Evolutionary conservation across 2,797 vertebrate species (phyloP).

Genomic region (Myotis vivesi): DNA sequence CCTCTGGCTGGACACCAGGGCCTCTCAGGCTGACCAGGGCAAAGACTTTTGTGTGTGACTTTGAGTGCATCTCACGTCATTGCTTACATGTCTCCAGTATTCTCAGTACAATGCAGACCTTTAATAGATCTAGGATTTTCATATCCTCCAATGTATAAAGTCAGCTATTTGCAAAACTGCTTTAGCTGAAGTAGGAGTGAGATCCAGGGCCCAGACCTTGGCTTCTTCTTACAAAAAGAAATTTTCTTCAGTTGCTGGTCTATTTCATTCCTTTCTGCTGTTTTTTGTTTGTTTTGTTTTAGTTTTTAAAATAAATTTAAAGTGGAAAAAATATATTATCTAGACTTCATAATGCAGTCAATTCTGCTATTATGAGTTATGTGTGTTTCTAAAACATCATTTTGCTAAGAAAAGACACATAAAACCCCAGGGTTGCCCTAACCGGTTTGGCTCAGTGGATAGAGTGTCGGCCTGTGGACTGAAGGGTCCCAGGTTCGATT

Average conservation of each 20-base stretch:
- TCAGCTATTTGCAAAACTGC: not conserved
- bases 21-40: not conserved
- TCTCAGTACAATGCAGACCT: not conserved
- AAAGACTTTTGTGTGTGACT: not conserved
- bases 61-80: not conserved
- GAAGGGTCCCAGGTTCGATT: no score
- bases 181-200: not conserved
- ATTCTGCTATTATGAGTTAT: not conserved
- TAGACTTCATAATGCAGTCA: not conserved
- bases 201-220: not conserved
- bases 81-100: not conserved
- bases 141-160: not conserved
- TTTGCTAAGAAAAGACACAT: not conserved
- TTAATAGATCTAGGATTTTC: not conserved
- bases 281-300: not conserved
- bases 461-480: no score
- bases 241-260: not conserved
- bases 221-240: not conserved
- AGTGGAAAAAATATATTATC: not conserved
- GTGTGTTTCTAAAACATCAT: not conserved
- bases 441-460: no score
- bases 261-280: not conserved
- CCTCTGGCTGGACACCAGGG: no score
- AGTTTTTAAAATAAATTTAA: not conserved
- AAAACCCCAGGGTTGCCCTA: not conserved